Base-by-base conservation (phyloP, 2,113 vertebrate genomes). In the Haliaeetus leucogaster region DNA sequence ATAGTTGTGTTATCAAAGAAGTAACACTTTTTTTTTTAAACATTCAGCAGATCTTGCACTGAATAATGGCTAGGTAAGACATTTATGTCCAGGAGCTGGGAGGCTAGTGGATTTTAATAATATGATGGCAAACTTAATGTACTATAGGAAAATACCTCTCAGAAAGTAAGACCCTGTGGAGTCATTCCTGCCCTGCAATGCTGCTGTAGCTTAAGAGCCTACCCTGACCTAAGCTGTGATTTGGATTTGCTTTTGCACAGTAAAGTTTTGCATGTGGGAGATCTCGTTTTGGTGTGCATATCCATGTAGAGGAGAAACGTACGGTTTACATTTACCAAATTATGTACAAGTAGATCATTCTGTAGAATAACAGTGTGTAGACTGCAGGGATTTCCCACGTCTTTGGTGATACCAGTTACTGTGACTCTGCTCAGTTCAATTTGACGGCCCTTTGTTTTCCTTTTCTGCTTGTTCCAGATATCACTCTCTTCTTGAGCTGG, bases 401-500 rank as follows among this genome's bases (percentile, higher is more conserved):
- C 79, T 45, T 56, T 68, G n/a, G 48, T 62, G 83, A n/a, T 34
- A 6, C n/a, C 9, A 34, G 18, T 34, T 26, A 19, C 36, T 40
- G 18, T 81, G 56, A 18, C 42, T 48, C 8, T 25, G 26, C 23
- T 90, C 17, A 9, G 5, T 23, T 68, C 40, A 70, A 2, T 20
- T 92, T 96, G 59, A 97, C 40, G 58, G 38, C 10, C 17, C 11
- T 14, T 5, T 55, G 11, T 52, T 91, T 89, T 29, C 63, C 70
- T 89, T 71, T 47, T 68, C 56, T 65, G 43, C 82, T 72, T 68
- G 5, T 79, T 43, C 9, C 88, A 99, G 99, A 80, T 99, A 99
- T 30, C 99, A 98, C 6, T 99, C 99, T 23, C 98, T 99, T 80
- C 95, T 99, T 88, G 99, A 99, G 40, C 97, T 99, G 95, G 99